These are phyloP conservation scores for Pipistrellus kuhlii DNA, from an alignment of 2,797 vertebrate genomes.

Conservation along the genomic window DNA sequence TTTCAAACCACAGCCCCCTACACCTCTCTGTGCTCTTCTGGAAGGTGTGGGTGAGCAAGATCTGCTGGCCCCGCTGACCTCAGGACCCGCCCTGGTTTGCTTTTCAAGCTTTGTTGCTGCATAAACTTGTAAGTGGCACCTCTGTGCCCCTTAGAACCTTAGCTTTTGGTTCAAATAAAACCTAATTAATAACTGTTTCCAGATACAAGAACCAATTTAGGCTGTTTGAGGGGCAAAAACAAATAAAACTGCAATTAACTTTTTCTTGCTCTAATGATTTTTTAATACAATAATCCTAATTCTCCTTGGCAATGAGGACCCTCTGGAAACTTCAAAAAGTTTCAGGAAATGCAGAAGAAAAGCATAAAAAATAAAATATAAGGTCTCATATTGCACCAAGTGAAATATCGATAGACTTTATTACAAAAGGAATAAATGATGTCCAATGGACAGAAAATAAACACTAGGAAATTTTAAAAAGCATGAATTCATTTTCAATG, in stretches of 20 bases:
- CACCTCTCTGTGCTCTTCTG: background rate
- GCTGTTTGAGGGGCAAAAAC: background rate
- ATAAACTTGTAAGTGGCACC: background rate
- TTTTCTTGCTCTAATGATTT: background rate
- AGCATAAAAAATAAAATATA: background rate
- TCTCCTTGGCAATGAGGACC: background rate
- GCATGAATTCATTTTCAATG: constrained; percentile 29
- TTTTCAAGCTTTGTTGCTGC: background rate
- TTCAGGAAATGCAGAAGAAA: background rate
- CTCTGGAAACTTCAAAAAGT: background rate
- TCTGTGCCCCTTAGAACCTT: background rate
- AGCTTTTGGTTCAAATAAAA: background rate
- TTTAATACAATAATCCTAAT: background rate
- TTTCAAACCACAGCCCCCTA: background rate
- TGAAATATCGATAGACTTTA: background rate
- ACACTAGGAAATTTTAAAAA: background rate
- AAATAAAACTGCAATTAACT: background rate
- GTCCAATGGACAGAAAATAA: background rate
- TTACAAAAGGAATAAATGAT: background rate
- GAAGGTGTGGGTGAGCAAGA: background rate
- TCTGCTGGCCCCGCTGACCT: background rate
- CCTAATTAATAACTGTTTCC: background rate
- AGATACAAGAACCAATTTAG: background rate
- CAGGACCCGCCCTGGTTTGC: background rate
- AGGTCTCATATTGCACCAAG: background rate